Base-by-base conservation (phyloP, 64 coral and sea anemone genomes). In the Actinia equina region DNA sequence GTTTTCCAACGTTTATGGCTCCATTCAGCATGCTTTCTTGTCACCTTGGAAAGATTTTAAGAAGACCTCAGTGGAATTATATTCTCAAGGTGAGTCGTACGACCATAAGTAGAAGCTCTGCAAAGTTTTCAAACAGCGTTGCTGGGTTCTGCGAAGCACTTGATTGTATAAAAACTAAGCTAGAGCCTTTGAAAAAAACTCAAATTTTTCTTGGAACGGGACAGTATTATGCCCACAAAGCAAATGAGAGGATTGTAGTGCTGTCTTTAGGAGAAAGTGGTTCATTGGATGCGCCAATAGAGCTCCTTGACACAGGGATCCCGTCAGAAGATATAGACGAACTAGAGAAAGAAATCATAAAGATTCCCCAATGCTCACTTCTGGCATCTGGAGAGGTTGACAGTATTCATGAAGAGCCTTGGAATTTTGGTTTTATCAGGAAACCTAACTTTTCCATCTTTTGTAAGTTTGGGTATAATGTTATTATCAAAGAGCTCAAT, bases 181-280 rank as follows among this genome's bases (percentile, higher is more conserved):
- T 81, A 9, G 78, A 81, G 18, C 43, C 42, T 81, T 44, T 20
- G 16, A 81, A 81, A 49, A 49, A 52, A 49, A 22, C 78, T 25
- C 78, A 85, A 18, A 85, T 95, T 8, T 95, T 95, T 79, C 49
- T 95, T 20, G 93, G 93, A 83, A 95, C 89, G 57, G 93, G 93
- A 70, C 93, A 95, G 43, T 95, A 95, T 64, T 95, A 82, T 77
- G 71, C 88, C 59, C 86, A 95, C 7, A 57, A 95, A 69, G 86
- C 82, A n/a, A 85, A 95, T 37, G 93, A 95, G 6, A 82, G 89
- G 85, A 62, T 92, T 52, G 45, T 95, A 65, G 42, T 86, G 37
- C 82, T 95, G 18, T 85, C 93, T 71, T 23, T 87, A 12, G 89
- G 84, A 62, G 84, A 89, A 26, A 61, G 52, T 12, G 83, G 20